Base-by-base conservation (phyloP, 2,113 vertebrate genomes). In the Falco punctatus region DNA sequence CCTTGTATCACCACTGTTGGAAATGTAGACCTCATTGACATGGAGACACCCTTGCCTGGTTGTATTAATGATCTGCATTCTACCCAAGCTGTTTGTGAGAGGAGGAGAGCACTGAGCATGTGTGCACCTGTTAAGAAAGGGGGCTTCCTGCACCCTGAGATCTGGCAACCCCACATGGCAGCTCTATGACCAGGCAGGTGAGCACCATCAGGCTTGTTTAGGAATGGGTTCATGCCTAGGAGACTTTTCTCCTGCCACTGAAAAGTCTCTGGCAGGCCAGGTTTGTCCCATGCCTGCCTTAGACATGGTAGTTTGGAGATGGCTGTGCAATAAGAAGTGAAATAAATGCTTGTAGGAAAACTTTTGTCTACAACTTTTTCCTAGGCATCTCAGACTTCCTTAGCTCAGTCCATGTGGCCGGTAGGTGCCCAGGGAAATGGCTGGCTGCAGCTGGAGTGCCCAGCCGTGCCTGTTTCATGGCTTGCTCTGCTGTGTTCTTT, bases 391-490 rank as follows among this genome's bases (percentile, higher is more conserved):
- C 33, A 44, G 42, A 35, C 48, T 88, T 81, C 26, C 44, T 79
- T 22, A 21, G 13, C 27, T 86, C 38, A 13, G 17, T 58, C 46
- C 1, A 0, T 15, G 27, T 28, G 49, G 8, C 15, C 55, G 40
- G 27, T 28, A 30, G 4, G 3, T 61, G 20, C 23, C 26, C 61
- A 79, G 61, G 44, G 23, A 87, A 65, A 83, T 15, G 26, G 4
- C 20, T 65, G 23, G 20, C 46, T 80, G 32, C 46, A 17, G 20
- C 44, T 70, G 32, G 30, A 75, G 9, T 48, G 62, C 64, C 10
- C 7, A 15, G 4, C 46, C 2, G 2, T 27, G 18, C 24, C 52
- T 2, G 0, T 38, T 18, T 18, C 13, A 3, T 23, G 28, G 13
- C 15, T 83, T 40, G 10, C 77, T 70, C 9, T n/a, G 38, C 5